phyloP scores from a whole-genome alignment of 2,113 vertebrate genomes.

The Lampris incognitus region DNA sequence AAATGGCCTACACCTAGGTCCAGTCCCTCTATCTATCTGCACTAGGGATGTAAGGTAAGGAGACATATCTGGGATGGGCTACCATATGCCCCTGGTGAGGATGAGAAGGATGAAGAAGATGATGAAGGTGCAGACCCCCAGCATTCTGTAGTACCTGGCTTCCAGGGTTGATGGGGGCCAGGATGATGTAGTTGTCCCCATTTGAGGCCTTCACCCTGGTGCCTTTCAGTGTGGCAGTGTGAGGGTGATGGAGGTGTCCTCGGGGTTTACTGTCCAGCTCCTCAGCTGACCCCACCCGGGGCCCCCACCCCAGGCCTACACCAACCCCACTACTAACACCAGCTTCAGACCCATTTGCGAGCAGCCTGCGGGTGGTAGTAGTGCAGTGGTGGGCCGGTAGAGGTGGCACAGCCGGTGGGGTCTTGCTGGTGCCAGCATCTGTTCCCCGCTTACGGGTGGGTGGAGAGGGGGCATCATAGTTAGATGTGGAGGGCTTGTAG shows the following conservation, averaged over 20 bases:
- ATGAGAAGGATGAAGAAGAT: constrained; percentile 75
- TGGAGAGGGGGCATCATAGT: constrained; percentile 86
- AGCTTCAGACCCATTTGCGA: constrained; percentile 80
- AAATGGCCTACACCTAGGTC: constrained; percentile 41
- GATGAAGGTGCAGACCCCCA: constrained; percentile 78
- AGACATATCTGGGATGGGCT: constrained; percentile 80
- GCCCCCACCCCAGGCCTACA: constrained; percentile 71
- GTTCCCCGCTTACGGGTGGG: constrained; percentile 81
- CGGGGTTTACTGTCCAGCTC: constrained; percentile 81
- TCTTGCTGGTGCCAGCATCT: constrained; percentile 79
- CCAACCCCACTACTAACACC: constrained; percentile 48
- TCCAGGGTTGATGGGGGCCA: constrained; percentile 90
- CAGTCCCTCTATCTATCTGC: constrained; percentile 74
- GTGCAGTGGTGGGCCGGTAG: constrained; percentile 86
- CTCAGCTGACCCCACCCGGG: constrained; percentile 82
- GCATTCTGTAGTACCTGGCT: constrained; percentile 88
- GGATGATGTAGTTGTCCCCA: constrained; percentile 94
- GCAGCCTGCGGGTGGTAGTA: constrained; percentile 85
- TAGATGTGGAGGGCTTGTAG: constrained; percentile 84
- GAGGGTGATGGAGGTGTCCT: constrained; percentile 67
- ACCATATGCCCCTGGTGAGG: constrained; percentile 75
- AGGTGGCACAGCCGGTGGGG: constrained; percentile 70
- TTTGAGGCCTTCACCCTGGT: constrained; percentile 85
- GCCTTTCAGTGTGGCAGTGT: constrained; percentile 80
- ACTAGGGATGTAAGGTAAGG: constrained; percentile 75